Evolutionary conservation across 2,113 vertebrate species (phyloP).

Genomic region (Neoarius graeffei): DNA sequence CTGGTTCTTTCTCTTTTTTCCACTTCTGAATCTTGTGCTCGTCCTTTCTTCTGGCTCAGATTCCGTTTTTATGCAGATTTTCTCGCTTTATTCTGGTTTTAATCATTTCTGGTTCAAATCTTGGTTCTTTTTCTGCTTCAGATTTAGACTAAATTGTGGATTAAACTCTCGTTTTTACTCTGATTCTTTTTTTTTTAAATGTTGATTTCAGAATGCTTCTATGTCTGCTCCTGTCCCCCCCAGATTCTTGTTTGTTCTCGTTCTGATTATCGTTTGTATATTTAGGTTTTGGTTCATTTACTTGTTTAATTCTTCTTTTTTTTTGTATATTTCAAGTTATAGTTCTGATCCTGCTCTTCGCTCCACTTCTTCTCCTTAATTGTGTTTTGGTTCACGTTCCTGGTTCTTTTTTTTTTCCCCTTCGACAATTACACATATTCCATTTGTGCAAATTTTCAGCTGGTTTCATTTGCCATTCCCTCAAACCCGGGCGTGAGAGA

Average conservation of each 20-base stretch:
- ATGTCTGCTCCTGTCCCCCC: neutral
- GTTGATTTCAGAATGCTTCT: neutral
- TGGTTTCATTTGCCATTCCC: neutral
- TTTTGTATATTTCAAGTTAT: neutral
- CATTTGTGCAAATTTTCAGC: neutral
- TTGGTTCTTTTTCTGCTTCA: neutral
- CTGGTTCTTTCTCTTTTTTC: neutral
- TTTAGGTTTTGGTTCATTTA: neutral
- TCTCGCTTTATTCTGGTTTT: too few species aligned
- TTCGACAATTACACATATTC: neutral
- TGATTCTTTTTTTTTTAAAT: neutral
- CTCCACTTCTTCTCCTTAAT: neutral
- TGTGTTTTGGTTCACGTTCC: neutral
- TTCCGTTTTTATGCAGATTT: neutral
- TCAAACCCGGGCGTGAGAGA: neutral
- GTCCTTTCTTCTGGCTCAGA: neutral
- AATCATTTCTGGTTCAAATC: neutral
- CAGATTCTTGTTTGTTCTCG: neutral
- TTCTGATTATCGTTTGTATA: conserved; percentile 12
- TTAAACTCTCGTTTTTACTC: neutral
- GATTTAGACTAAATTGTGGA: neutral
- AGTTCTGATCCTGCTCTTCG: neutral
- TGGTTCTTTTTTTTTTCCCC: neutral
- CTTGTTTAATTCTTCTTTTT: neutral
- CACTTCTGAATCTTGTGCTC: neutral